Base-by-base conservation (phyloP, 2,888 invertebrate genomes). In the Bombyx huttoni region DNA sequence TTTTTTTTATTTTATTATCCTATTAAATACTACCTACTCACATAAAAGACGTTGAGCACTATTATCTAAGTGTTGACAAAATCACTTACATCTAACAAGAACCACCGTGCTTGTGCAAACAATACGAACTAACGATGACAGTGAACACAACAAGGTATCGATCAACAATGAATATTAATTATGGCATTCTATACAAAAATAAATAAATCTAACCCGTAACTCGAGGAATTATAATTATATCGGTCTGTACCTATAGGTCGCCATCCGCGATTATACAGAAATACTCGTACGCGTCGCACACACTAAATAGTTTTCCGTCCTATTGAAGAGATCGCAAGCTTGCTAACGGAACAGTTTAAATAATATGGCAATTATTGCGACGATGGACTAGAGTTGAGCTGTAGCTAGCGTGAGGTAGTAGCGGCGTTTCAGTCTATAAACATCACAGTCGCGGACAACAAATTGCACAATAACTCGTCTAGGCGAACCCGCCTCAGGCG, bases 361-460 rank as follows among this genome's bases (percentile, higher is more conserved):
- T 49, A 63, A 59, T 64, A 69, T 65, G 70, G 68, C 73, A 64
- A 61, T 52, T 56, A 67, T 75, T 69, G 76, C 78, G 78, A 78
- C 80, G 75, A 72, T 65, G 78, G 87, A 87, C 87, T 87, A 86
- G 87, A 87, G 79, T 72, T 62, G 68, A 76, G 78, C 76, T 77
- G 79, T 76, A 80, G 83, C 83, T 79, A 83, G 82, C 82, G 87
- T 85, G 88, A 88, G 88, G 88, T 88, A 88, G 87, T 83, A 80
- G 84, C 78, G 87, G 88, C 82, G 71, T 87, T 81, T 91, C 91
- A 91, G 91, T 91, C 91, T 91, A 90, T 88, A 85, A 90, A 89
- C 90, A 91, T 91, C 91, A 91, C 91, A 91, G 91, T 90, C 90
- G 90, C 91, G 89, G 82, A 86, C 81, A 84, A 81, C 79, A 79